Base-by-base conservation (phyloP, 1,140 invertebrate species). In the Lineus longissimus region DNA sequence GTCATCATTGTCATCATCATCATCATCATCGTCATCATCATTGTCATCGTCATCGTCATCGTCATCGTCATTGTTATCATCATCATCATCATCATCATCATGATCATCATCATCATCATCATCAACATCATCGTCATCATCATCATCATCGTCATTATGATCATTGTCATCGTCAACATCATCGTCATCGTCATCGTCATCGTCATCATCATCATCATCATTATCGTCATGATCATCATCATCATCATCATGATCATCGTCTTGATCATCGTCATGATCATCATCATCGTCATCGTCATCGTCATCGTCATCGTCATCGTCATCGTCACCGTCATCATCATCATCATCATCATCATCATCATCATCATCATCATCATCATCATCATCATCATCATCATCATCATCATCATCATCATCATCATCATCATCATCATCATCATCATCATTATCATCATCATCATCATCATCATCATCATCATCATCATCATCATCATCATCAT, bases 401-500 rank as follows among this genome's bases (percentile, higher is more conserved):
- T 55, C 55, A 55, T 55, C 55, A 55, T 55, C 55, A 55, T 41
- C 55, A 55, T 55, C 55, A 55, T 55, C 55, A 55, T 55, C 55
- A 55, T 55, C 33, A 55, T 55, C 55, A 55, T 55, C 55, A 55
- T 55, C 55, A 55, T 55, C 55, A 55, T 55, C 55, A 55, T 55
- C 55, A 55, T 55, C 55, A 55, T 55, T 19, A 55, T 55, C 33
- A 55, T 55, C 55, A 55, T 55, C 55, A 55, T 55, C 22, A 55
- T 55, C 55, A 55, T 55, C 55, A 55, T 55, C 22, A 55, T 55
- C 55, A 55, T 55, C 55, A 55, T 55, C 55, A 55, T 55, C 55
- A 55, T 55, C 55, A 55, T 55, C 55, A 55, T 55, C 55, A 55
- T 55, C 55, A 55, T 55, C 55, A 55, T 55, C 55, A 55, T 55